Evolutionary conservation across 2,888 invertebrate species (phyloP).

Genomic region (Invenusta paracnida): DNA sequence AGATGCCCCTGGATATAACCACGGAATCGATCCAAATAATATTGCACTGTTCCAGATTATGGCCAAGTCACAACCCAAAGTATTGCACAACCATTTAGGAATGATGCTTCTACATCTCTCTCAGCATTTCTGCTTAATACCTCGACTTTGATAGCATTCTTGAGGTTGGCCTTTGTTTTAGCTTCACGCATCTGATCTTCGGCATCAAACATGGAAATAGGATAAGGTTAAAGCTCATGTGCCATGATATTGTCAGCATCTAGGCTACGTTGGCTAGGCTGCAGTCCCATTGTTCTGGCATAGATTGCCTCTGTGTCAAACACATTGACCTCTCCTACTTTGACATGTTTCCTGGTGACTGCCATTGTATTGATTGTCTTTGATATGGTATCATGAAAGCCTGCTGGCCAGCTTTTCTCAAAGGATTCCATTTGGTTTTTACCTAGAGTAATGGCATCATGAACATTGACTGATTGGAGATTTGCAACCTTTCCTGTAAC

Average conservation of each 20-base stretch:
- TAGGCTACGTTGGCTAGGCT: background rate
- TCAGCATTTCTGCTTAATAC: constrained; percentile 24
- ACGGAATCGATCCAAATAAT: constrained; percentile 41
- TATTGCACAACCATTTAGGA: constrained; percentile 46
- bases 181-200: constrained; percentile 32
- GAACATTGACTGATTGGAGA: constrained; percentile 40
- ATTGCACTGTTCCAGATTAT: constrained; percentile 40
- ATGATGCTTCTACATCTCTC: constrained; percentile 29
- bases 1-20: constrained; percentile 9
- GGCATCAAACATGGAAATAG: constrained; percentile 36
- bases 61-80: constrained; percentile 46
- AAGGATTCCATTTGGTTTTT: constrained; percentile 38
- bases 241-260: background rate
- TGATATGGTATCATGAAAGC: constrained; percentile 42
- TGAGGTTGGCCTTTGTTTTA: constrained; percentile 40
- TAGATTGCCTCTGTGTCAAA: background rate
- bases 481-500: constrained; percentile 40
- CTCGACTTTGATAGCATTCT: constrained; percentile 39
- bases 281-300: background rate
- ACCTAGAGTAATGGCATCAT: constrained; percentile 43
- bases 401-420: constrained; percentile 43
- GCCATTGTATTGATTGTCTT: constrained; percentile 36
- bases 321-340: constrained; percentile 32
- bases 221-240: too few species aligned
- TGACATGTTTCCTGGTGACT: constrained; percentile 38